Evolutionary conservation across 2,888 invertebrate genomes (phyloP).

Genomic region (Exocentrus adspersus): DNA sequence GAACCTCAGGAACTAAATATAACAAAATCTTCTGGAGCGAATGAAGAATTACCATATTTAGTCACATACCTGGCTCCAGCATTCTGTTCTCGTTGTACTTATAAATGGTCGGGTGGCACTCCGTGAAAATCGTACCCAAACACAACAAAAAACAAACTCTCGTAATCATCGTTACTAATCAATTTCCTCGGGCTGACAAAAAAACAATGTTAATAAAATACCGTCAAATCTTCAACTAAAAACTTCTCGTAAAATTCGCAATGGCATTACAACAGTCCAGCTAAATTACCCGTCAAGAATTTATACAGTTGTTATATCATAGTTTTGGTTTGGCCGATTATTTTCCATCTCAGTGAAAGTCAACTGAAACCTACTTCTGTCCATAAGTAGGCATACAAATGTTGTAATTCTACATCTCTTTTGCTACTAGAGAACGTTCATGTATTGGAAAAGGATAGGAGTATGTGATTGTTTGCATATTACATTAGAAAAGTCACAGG

Average conservation of each 20-base stretch:
- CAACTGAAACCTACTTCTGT: constrained; percentile 23
- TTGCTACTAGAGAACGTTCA: background rate
- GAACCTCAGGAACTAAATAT: too few species aligned
- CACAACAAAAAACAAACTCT: constrained; percentile 27
- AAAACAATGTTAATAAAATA: constrained; percentile 32
- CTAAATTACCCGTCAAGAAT: background rate
- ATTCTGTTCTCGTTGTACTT: constrained; percentile 65
- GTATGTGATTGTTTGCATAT: background rate
- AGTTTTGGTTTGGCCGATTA: background rate
- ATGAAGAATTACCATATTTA: background rate
- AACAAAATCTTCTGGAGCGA: too few species aligned
- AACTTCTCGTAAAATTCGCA: constrained; percentile 35
- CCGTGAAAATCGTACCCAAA: constrained; percentile 32
- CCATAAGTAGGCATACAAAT: constrained; percentile 18
- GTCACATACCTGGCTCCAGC: constrained; percentile 64
- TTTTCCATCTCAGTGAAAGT: constrained; percentile 28
- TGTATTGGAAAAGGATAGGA: background rate
- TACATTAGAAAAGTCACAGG: constrained; percentile 11
- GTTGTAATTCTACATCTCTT: constrained; percentile 7
- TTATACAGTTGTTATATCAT: background rate
- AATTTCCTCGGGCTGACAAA: constrained; percentile 16
- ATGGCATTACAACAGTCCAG: constrained; percentile 25
- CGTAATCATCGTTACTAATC: constrained; percentile 16
- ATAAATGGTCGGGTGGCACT: constrained; percentile 63
- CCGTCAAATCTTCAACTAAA: constrained; percentile 34